Evolutionary conservation across 2,113 vertebrate species (phyloP).

Genomic region (Danionella cerebrum): DNA sequence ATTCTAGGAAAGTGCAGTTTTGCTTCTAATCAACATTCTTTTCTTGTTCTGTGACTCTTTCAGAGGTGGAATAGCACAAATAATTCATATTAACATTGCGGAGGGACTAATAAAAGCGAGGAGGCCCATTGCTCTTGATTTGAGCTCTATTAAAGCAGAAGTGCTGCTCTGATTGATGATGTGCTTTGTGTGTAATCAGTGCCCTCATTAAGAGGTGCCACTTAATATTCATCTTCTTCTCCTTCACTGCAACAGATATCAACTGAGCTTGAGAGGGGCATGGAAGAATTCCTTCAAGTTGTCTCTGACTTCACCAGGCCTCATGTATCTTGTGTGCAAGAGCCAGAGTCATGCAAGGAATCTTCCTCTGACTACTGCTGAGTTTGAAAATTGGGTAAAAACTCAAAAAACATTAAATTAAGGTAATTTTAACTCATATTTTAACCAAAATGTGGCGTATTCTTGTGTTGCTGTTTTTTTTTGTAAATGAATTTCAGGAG

Average conservation of each 20-base stretch:
- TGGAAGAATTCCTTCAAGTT: neutral
- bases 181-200: constrained; percentile 38
- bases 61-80: constrained; percentile 17
- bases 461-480: too few species aligned
- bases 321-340: neutral
- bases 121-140: neutral
- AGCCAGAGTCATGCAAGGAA: neutral
- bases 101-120: constrained; percentile 14
- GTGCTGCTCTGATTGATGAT: constrained; percentile 37
- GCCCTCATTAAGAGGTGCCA: constrained; percentile 37
- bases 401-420: too few species aligned
- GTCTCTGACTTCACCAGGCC: neutral
- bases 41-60: neutral
- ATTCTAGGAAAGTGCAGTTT: neutral
- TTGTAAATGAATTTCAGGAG: too few species aligned
- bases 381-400: too few species aligned
- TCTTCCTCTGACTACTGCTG: neutral
- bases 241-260: constrained; percentile 15
- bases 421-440: too few species aligned
- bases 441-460: too few species aligned
- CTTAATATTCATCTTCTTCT: constrained; percentile 34
- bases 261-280: neutral
- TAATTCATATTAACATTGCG: constrained; percentile 22
- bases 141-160: constrained; percentile 22
- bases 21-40: constrained; percentile 4